Evolutionary conservation across 1,140 invertebrate genomes (phyloP).

Genomic region (Stenopsyche tienmushanensis): DNA sequence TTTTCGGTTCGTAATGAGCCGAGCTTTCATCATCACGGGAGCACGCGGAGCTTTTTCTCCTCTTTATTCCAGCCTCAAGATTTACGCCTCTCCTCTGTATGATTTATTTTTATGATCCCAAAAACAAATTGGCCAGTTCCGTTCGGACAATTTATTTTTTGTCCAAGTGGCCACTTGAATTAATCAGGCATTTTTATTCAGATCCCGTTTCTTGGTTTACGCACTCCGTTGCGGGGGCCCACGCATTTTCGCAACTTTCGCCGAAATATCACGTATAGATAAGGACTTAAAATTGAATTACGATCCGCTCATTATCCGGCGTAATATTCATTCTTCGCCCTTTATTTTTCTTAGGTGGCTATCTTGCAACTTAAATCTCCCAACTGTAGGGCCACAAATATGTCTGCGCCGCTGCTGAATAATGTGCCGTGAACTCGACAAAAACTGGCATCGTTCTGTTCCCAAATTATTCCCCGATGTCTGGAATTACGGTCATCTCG

Average conservation of each 20-base stretch:
- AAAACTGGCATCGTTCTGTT: no score
- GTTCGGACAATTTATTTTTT: constrained; percentile 26
- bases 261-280: no score
- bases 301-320: no score
- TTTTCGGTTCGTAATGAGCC: constrained; percentile 14
- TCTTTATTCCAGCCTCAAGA: constrained; percentile 25
- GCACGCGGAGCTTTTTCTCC: neutral
- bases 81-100: constrained; percentile 35
- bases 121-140: constrained; percentile 41
- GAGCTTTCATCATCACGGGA: constrained; percentile 16
- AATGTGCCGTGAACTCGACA: no score
- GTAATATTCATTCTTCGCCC: no score
- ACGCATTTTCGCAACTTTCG: no score
- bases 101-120: constrained; percentile 40
- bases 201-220: constrained; percentile 12
- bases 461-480: neutral
- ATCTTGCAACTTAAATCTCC: no score
- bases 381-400: no score
- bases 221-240: neutral
- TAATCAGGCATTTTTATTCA: constrained; percentile 28
- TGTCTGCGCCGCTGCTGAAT: no score
- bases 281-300: neutral
- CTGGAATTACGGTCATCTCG: neutral
- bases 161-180: constrained; percentile 2
- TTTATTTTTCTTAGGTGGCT: no score